Percentiles rank a stretch among this genome's conserved stretches.
These are phyloP conservation scores for Drosophila atripex DNA, from an alignment of 2,888 invertebrate genomes.

Conservation along the genomic window DNA sequence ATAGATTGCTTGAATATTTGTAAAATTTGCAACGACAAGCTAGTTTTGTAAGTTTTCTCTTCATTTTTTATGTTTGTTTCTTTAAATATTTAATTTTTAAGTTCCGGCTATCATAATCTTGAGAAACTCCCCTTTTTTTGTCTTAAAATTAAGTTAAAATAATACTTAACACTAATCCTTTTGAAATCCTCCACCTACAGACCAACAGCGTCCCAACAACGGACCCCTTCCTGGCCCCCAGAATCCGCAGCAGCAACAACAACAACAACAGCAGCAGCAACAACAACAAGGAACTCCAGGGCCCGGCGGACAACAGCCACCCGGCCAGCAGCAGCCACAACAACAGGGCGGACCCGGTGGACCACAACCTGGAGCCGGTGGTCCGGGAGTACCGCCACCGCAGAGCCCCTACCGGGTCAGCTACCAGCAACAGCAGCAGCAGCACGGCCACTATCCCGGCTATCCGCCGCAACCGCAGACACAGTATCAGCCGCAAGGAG, in stretches of 20 bases:
- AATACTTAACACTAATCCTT: neutral
- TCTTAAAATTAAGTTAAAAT: too few relatives aligned
- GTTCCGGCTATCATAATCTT: too few relatives aligned
- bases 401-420: conserved; percentile 85
- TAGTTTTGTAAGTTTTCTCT: too few relatives aligned
- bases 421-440: conserved; percentile 85
- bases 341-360: conserved; percentile 25
- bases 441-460: conserved; percentile 85
- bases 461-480: conserved; percentile 85
- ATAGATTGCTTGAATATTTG: too few relatives aligned
- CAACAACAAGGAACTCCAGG: conserved; percentile 13
- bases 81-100: too few relatives aligned
- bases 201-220: conserved; percentile 85
- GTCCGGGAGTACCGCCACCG: conserved; percentile 86
- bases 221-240: conserved; percentile 75
- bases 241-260: conserved; percentile 80
- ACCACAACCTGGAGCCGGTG: conserved; percentile 84
- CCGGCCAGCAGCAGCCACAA: conserved; percentile 84
- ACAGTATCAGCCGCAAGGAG: conserved; percentile 86
- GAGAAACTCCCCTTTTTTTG: too few relatives aligned
- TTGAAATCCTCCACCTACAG: conserved; percentile 54
- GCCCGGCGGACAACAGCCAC: conserved; percentile 84
- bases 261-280: conserved; percentile 84
- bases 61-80: too few relatives aligned
- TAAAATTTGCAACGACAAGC: too few relatives aligned